Percentiles rank a stretch among this genome's conserved stretches.
Conservation (phyloP, 2,888 invertebrate genomes). For the Tachina lurida region DNA sequence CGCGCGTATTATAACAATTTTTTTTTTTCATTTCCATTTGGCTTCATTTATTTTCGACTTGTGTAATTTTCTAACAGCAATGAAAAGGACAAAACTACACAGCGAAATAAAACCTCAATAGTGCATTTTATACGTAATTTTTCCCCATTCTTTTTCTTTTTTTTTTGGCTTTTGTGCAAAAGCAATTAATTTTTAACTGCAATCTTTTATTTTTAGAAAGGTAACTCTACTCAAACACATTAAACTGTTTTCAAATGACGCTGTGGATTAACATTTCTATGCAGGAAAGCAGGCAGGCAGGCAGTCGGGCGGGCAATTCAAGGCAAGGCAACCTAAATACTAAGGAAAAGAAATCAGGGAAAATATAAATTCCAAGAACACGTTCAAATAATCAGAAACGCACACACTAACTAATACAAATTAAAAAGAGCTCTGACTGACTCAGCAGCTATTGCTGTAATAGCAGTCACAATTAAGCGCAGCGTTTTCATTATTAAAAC, state of each 20-base stretch:
- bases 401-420: conserved; percentile 5
- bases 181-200: conserved; percentile 72
- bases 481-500: conserved; percentile 48
- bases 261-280: conserved; percentile 55
- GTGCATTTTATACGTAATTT: conserved; percentile 47
- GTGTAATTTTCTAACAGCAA: conserved; percentile 31
- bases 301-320: not conserved
- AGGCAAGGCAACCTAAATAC: conserved; percentile 23
- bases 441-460: conserved; percentile 25
- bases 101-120: conserved; percentile 52
- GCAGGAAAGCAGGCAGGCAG: not conserved
- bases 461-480: conserved; percentile 39
- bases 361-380: conserved; percentile 30
- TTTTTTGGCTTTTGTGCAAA: conserved; percentile 54
- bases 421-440: conserved; percentile 31
- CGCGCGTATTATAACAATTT: conserved; percentile 49
- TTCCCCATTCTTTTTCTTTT: not conserved
- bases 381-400: not conserved
- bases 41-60: conserved; percentile 46
- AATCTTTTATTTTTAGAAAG: conserved; percentile 55
- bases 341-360: conserved; percentile 7
- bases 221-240: conserved; percentile 28
- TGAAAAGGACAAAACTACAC: not conserved
- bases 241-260: conserved; percentile 54
- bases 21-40: conserved; percentile 47